A percentile compares a stretch with the other conserved stretches of the same genome.
These are phyloP conservation scores for Plebejus argus DNA, from an alignment of 2,888 invertebrate species.

Conservation along the genomic window DNA sequence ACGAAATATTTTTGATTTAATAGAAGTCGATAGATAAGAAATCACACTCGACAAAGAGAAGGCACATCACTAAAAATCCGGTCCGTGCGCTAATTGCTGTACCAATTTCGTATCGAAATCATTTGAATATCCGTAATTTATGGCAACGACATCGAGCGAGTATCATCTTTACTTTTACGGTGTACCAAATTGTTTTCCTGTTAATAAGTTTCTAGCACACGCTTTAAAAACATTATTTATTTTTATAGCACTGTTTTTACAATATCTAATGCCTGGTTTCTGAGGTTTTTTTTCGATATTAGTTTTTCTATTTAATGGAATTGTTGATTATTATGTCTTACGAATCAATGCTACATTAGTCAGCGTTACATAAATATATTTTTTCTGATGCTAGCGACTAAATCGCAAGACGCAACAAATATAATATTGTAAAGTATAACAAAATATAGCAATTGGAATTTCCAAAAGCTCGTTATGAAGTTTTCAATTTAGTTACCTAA, in stretches of 20 bases:
- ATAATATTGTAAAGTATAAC: not conserved
- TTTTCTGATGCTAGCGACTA: too few species aligned
- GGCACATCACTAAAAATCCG: constrained; percentile 66
- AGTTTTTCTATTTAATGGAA: not conserved
- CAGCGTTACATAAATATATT: too few species aligned
- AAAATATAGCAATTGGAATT: not conserved
- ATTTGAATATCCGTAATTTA: constrained; percentile 79
- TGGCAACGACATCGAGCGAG: constrained; percentile 66
- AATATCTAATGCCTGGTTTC: not conserved
- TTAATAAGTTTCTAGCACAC: constrained; percentile 24
- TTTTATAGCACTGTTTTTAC: not conserved
- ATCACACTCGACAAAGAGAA: constrained; percentile 39
- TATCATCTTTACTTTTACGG: constrained; percentile 62
- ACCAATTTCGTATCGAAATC: constrained; percentile 77
- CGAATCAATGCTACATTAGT: too few species aligned
- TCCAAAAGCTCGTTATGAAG: too few species aligned
- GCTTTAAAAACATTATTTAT: not conserved
- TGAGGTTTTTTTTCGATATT: not conserved
- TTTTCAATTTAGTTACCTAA: constrained; percentile 7
- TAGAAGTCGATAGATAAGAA: not conserved
- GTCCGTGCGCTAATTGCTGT: constrained; percentile 78
- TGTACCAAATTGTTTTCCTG: constrained; percentile 42
- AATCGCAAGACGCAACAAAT: too few species aligned
- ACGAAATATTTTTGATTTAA: too few species aligned
- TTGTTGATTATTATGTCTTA: not conserved